Evolutionary conservation across 1,140 invertebrate genomes (phyloP).

Genomic region (Lepidurus packardi): DNA sequence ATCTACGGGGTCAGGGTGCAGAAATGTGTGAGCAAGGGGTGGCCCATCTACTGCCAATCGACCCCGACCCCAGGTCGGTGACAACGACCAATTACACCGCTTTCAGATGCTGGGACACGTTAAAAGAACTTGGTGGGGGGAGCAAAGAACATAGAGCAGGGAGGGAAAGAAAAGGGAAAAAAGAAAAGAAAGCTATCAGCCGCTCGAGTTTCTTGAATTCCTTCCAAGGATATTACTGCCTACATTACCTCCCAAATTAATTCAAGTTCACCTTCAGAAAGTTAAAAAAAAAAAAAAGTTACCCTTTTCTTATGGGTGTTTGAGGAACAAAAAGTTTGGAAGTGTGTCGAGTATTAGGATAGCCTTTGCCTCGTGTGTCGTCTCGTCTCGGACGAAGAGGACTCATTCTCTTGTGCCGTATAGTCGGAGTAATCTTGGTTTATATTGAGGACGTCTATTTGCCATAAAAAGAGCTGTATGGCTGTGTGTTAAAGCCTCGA

Average conservation of each 20-base stretch:
- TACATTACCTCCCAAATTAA: neutral
- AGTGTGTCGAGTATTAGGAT: neutral
- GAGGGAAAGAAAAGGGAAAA: neutral
- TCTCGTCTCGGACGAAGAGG: conserved; percentile 1
- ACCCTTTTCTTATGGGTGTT: neutral
- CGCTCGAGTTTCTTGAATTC: too few species aligned
- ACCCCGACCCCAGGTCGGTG: neutral
- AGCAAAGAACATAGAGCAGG: neutral
- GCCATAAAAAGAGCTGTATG: conserved; percentile 16
- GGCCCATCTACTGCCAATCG: conserved; percentile 17
- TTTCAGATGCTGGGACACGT: neutral
- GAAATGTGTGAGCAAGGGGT: conserved; percentile 3
- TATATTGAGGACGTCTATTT: conserved; percentile 22
- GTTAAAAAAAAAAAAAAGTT: neutral
- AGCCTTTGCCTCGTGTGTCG: neutral
- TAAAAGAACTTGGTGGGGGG: neutral
- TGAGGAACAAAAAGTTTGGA: neutral
- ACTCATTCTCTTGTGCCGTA: conserved; percentile 7
- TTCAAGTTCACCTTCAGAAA: neutral
- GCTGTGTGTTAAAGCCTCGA: conserved; percentile 15
- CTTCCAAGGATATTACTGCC: neutral
- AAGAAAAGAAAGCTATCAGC: neutral
- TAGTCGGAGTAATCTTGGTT: conserved; percentile 5
- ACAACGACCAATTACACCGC: conserved; percentile 15
- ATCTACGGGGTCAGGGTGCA: neutral